These are phyloP conservation scores for Epinephelus coioides DNA, from an alignment of 2,797 vertebrate genomes.

Conservation along the genomic window DNA sequence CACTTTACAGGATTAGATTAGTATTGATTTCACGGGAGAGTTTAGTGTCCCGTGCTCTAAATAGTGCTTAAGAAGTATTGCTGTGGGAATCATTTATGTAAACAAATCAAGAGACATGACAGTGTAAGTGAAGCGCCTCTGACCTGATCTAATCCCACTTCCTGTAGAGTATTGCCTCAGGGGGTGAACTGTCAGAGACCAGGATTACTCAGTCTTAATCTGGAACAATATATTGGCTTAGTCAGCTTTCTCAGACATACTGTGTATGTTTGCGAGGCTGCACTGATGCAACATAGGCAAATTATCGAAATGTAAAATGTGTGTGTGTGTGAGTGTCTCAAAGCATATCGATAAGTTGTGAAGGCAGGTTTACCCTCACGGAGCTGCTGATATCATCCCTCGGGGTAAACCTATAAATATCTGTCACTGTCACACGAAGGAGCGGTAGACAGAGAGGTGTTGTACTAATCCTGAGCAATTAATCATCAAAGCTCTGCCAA, in stretches of 20 bases:
- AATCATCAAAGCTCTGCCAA: conserved; percentile 42
- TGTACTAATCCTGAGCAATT: conserved; percentile 55
- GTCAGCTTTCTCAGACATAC: conserved; percentile 70
- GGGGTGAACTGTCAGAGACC: conserved; percentile 72
- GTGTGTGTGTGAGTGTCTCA: conserved; percentile 6
- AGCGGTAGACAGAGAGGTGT: conserved; percentile 40
- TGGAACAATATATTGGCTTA: conserved; percentile 83
- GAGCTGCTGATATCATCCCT: conserved; percentile 35
- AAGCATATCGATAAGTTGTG: conserved; percentile 34
- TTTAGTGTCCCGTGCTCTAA: conserved; percentile 48
- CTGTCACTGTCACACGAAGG: conserved; percentile 25
- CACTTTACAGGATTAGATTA: conserved; percentile 36
- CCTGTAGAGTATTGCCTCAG: conserved; percentile 65
- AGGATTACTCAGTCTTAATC: conserved; percentile 81
- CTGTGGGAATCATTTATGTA: conserved; percentile 58
- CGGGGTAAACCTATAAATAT: conserved; percentile 52
- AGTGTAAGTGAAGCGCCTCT: conserved; percentile 58
- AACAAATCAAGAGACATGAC: conserved; percentile 57
- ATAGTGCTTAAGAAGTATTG: conserved; percentile 53
- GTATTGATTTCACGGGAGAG: conserved; percentile 57
- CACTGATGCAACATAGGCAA: conserved; percentile 36
- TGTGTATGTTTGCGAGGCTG: conserved; percentile 43
- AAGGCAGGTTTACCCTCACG: conserved; percentile 21
- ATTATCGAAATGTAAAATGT: conserved; percentile 32
- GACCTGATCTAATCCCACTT: conserved; percentile 77